Evolutionary conservation across 2,113 vertebrate species (phyloP).

Genomic region (Erythrocercus mccallii): DNA sequence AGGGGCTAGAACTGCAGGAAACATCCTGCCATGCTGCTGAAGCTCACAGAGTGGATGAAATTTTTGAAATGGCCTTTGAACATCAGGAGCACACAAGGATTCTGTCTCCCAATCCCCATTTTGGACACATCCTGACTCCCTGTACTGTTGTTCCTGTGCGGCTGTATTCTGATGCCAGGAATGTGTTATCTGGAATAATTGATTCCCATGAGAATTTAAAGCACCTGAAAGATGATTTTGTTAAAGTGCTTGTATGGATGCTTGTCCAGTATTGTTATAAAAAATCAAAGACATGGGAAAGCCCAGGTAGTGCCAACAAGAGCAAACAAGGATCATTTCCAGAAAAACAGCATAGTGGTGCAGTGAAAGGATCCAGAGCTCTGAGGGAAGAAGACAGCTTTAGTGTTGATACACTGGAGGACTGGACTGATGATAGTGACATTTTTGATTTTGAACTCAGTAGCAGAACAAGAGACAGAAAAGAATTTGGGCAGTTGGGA

Average conservation of each 20-base stretch:
- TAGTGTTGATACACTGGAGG: conserved; percentile 78
- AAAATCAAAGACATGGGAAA: conserved; percentile 60
- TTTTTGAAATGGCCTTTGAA: conserved; percentile 90
- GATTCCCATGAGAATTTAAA: conserved; percentile 88
- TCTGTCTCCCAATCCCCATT: conserved; percentile 86
- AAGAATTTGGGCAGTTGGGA: conserved; percentile 57
- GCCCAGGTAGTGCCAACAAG: background rate
- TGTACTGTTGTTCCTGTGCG: conserved; percentile 83
- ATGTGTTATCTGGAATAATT: conserved; percentile 91
- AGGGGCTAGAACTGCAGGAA: conserved; percentile 97
- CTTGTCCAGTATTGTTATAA: conserved; percentile 82
- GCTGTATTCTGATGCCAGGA: conserved; percentile 91
- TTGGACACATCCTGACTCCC: conserved; percentile 89
- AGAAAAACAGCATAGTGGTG: background rate
- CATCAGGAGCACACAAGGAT: conserved; percentile 74
- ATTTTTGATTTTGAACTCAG: conserved; percentile 84
- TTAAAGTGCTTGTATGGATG: conserved; percentile 91
- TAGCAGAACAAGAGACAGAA: conserved; percentile 75
- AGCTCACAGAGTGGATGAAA: conserved; percentile 91
- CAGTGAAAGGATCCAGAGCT: conserved; percentile 58
- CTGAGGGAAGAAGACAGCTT: conserved; percentile 78
- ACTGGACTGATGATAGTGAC: conserved; percentile 89
- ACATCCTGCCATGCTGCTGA: conserved; percentile 97
- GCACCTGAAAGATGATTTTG: conserved; percentile 90
- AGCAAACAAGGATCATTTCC: background rate